Conservation (phyloP, 2,113 vertebrate species). For the Lynx canadensis region DNA sequence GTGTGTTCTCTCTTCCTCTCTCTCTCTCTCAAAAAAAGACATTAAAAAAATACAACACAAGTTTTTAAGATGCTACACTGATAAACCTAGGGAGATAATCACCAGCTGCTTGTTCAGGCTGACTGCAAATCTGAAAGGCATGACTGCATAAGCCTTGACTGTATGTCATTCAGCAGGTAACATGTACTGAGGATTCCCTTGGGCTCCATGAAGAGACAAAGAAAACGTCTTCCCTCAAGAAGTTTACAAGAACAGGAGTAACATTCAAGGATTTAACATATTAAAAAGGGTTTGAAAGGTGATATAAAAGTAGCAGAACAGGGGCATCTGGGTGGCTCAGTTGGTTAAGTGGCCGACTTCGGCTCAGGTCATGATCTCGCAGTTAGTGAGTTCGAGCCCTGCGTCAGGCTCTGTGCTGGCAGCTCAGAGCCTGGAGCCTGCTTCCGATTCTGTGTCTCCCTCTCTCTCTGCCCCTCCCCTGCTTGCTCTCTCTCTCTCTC, state of each 20-base stretch:
- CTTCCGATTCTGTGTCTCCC: too few relatives aligned
- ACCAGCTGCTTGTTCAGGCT: neutral
- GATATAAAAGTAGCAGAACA: neutral
- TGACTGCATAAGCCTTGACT: fast-evolving
- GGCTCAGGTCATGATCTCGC: too few relatives aligned
- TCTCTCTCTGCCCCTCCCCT: too few relatives aligned
- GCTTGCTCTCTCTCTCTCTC: too few relatives aligned
- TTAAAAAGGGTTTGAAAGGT: neutral
- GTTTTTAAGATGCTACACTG: neutral
- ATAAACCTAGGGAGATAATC: neutral
- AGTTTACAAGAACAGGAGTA: neutral
- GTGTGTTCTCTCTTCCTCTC: too few relatives aligned
- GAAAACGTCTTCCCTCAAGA: neutral
- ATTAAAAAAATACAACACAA: neutral
- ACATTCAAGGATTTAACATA: neutral
- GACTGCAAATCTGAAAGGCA: neutral
- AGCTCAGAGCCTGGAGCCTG: too few relatives aligned
- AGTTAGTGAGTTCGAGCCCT: too few relatives aligned
- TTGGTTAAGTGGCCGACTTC: too few relatives aligned
- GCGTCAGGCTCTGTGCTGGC: too few relatives aligned
- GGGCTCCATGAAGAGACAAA: neutral
- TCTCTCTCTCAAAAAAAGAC: too few relatives aligned
- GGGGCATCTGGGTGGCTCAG: too few relatives aligned
- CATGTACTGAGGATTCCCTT: neutral
- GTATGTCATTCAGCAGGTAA: fast-evolving